Conservation (phyloP, 2,797 vertebrate genomes). For the Glossophaga mutica region DNA sequence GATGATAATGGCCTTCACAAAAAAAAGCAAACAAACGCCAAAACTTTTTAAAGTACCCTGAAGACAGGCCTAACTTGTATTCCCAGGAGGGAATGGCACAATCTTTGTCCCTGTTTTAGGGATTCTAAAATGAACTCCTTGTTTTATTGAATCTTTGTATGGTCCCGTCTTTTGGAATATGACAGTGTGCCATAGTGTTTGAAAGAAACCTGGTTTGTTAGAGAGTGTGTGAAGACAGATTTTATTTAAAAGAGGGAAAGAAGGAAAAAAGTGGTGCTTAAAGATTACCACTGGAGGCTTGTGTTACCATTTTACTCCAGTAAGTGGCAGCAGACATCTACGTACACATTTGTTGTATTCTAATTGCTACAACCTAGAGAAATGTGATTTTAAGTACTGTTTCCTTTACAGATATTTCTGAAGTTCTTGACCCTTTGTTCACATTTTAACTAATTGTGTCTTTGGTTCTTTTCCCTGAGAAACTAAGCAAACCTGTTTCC, state of each 20-base stretch:
- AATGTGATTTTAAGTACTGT: neutral
- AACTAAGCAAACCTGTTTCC: neutral
- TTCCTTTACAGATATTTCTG: conserved; percentile 45
- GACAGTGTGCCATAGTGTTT: neutral
- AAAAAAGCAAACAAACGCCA: neutral
- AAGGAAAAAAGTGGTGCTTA: neutral
- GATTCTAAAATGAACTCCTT: neutral
- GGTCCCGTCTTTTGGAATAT: neutral
- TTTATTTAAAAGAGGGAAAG: neutral
- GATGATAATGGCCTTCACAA: neutral
- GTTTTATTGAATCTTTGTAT: neutral
- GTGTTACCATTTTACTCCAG: conserved; percentile 47
- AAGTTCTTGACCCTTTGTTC: conserved; percentile 50
- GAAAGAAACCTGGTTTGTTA: neutral
- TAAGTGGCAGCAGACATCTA: conserved; percentile 60
- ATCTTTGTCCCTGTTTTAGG: neutral
- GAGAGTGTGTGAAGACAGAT: neutral
- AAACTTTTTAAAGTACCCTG: neutral
- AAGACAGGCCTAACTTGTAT: neutral
- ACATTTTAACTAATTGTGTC: neutral
- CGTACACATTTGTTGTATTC: neutral
- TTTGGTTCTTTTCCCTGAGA: conserved; percentile 28
- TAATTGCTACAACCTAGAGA: neutral
- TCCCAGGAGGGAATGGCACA: neutral
- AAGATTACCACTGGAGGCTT: neutral